Conservation (phyloP, 2,888 invertebrate genomes). For the Orchesellides sinensis region DNA sequence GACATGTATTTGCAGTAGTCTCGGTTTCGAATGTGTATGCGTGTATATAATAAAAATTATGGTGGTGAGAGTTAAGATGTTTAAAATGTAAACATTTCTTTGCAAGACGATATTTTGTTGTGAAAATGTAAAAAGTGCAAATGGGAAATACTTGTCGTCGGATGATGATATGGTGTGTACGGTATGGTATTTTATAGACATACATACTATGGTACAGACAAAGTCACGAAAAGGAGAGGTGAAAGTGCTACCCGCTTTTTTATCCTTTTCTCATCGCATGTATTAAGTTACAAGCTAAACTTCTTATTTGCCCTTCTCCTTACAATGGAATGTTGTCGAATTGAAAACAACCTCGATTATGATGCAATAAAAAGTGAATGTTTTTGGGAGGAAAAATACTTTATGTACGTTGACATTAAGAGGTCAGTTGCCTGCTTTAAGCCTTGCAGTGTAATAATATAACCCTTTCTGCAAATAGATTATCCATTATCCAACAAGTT, state of each 20-base stretch:
- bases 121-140: background rate
- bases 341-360: background rate
- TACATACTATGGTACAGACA: too few species aligned
- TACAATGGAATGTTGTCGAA: background rate
- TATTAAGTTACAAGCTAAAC: background rate
- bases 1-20: background rate
- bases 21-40: background rate
- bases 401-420: constrained; percentile 46
- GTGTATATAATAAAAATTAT: background rate
- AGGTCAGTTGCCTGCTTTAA: constrained; percentile 51
- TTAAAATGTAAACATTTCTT: constrained; percentile 2
- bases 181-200: background rate
- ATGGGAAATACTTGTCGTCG: constrained; percentile 23
- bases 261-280: background rate
- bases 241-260: constrained; percentile 28
- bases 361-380: background rate
- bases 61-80: background rate
- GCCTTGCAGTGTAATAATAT: constrained; percentile 1
- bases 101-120: background rate
- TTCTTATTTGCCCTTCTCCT: constrained; percentile 27
- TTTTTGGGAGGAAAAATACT: too few species aligned
- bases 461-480: too few species aligned
- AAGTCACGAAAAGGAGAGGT: too few species aligned
- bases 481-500: too few species aligned
- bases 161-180: constrained; percentile 69